Conservation (phyloP, 2,888 invertebrate species). For the Epinotia bilunana region DNA sequence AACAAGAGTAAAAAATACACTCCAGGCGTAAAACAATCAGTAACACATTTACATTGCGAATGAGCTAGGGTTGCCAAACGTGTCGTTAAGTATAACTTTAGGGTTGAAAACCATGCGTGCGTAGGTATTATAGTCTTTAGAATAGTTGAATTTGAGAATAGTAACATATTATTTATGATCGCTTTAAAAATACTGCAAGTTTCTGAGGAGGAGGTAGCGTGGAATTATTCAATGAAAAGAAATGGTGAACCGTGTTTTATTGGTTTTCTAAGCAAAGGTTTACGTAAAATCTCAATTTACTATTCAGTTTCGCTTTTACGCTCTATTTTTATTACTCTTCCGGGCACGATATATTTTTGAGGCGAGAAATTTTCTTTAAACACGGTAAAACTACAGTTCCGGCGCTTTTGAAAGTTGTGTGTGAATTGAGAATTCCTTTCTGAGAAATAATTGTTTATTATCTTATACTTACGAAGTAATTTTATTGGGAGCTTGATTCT, state of each 20-base stretch:
- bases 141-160: no score
- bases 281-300: slow-evolving; percentile 16
- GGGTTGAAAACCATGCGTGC: not conserved
- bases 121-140: no score
- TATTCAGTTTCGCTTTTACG: slow-evolving; percentile 13
- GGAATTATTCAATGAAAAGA: not conserved
- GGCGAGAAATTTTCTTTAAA: slow-evolving; percentile 2
- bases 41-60: slow-evolving; percentile 5
- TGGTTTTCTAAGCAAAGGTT: not conserved
- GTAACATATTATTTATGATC: not conserved
- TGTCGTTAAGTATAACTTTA: not conserved
- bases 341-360: slow-evolving; percentile 19
- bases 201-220: not conserved
- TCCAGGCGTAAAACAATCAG: not conserved
- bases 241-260: not conserved
- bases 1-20: not conserved
- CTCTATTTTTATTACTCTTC: slow-evolving; percentile 14
- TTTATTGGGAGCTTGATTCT: no score
- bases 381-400: not conserved
- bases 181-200: not conserved
- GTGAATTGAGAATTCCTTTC: not conserved
- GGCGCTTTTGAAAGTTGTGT: not conserved
- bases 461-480: no score
- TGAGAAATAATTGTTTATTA: no score
- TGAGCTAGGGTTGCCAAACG: not conserved